phyloP scores from a whole-genome alignment of 2,888 invertebrate genomes.

The Globia sparganii region DNA sequence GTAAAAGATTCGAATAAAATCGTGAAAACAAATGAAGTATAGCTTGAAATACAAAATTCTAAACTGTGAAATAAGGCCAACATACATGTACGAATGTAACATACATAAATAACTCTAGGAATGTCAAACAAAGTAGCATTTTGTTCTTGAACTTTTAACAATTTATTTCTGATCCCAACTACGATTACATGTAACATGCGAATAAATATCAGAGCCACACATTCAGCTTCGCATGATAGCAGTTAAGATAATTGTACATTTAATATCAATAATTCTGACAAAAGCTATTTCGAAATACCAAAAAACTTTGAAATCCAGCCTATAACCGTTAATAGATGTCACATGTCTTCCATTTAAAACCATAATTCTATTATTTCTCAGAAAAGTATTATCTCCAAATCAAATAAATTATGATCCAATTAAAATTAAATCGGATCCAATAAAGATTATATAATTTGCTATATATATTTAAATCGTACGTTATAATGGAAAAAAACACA shows the following conservation, averaged over 20 bases:
- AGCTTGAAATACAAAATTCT: constrained; percentile 29
- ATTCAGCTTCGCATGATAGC: constrained; percentile 46
- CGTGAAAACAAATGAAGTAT: constrained; percentile 19
- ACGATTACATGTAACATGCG: constrained; percentile 50
- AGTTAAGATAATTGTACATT: constrained; percentile 50
- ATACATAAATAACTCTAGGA: constrained; percentile 52
- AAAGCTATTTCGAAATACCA: constrained; percentile 38
- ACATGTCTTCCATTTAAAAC: too few relatives aligned
- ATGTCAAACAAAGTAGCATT: constrained; percentile 60
- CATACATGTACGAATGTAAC: constrained; percentile 42
- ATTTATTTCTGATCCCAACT: constrained; percentile 63
- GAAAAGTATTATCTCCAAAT: constrained; percentile 27
- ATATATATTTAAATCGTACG: constrained; percentile 13
- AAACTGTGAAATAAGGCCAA: constrained; percentile 40
- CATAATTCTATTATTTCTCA: constrained; percentile 20
- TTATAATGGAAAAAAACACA: constrained; percentile 10
- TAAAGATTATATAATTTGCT: constrained; percentile 38
- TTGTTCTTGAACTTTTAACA: constrained; percentile 67
- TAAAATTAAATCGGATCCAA: constrained; percentile 25
- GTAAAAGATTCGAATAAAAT: neutral
- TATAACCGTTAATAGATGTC: too few relatives aligned
- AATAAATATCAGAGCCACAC: constrained; percentile 62
- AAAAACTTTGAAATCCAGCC: constrained; percentile 16
- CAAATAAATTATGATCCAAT: constrained; percentile 36
- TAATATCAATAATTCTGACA: constrained; percentile 53